Evolutionary conservation across 2,113 vertebrate species (phyloP), one percentile per base, ranked within the genome.

Genomic region (Saccopteryx leptura): DNA sequence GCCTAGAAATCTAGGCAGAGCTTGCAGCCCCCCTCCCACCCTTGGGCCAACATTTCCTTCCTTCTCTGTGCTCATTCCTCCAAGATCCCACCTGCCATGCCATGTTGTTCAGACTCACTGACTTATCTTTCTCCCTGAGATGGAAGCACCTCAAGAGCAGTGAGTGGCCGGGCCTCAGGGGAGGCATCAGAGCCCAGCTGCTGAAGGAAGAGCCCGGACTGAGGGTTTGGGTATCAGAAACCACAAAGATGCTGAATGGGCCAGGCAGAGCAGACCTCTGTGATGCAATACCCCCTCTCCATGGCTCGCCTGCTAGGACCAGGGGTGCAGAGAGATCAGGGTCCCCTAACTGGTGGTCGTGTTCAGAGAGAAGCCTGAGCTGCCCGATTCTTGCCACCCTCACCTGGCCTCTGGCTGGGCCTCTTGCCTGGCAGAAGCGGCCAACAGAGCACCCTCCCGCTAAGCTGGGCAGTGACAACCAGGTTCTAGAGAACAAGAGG

Each of bases 401-500:
- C 0, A 0, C 60, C 61, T 21, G 74, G 94, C 66, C 75, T 84
- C 69, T 56, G 60, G 56, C 52, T 58, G 58, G 28, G 63, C 39
- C 68, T 68, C 66, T 7, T 17, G 54, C 24, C 21, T 7, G 69
- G 75, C 81, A 66, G 54, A 54, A 83, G 21, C 0, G 0, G 60
- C 75, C 2, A 0, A 31, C 23, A 33, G 60, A 75, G 33, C 58
- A 13, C 5, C 82, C 75, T 82, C 90, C 61, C 1, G 2, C 97
- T 95, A 94, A 93, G 95, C 94, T 56, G 13, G 91, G 96, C 63
- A 63, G 96, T 93, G 96, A 97, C 96, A 97, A 61, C 96, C 65
- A 17, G 95, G 94, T 48, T 86, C 87, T 85, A 71, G 97, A 98
- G 98, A 98, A 98, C 98, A 98, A 98, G 98, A 95, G 78, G 89